Evolutionary conservation across 2,113 vertebrate genomes (phyloP).

Genomic region (Odontesthes bonariensis): DNA sequence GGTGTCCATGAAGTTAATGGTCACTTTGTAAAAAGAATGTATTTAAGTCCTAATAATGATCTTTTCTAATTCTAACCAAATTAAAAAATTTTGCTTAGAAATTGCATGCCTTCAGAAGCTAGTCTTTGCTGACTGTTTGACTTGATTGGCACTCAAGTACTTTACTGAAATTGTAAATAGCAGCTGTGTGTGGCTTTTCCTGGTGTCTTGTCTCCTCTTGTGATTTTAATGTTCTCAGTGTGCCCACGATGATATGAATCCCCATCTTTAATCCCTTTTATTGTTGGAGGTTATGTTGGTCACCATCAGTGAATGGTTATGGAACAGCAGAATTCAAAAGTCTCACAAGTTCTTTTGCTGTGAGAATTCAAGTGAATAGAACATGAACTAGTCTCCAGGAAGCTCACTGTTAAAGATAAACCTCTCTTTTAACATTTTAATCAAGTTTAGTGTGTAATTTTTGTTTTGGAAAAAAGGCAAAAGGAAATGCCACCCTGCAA

Average conservation of each 20-base stretch:
- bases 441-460: too few species aligned
- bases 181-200: neutral
- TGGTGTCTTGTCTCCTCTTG: neutral
- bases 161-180: neutral
- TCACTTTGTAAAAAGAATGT: too few species aligned
- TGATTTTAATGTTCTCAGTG: neutral
- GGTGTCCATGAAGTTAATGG: too few species aligned
- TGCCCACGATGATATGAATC: neutral
- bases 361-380: neutral
- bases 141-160: neutral
- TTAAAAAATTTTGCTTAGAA: too few species aligned
- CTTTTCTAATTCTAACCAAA: too few species aligned
- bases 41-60: too few species aligned
- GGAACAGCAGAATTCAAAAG: too few species aligned
- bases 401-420: too few species aligned
- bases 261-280: neutral
- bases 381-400: neutral
- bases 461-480: too few species aligned
- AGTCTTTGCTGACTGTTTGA: neutral
- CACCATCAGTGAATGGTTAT: neutral
- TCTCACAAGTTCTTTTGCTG: neutral
- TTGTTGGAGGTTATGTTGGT: neutral
- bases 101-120: too few species aligned
- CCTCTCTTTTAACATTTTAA: too few species aligned
- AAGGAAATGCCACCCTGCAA: too few species aligned